These are phyloP conservation scores for Nansenia antarctica DNA, from an alignment of 2,113 vertebrate species.

Conservation along the genomic window DNA sequence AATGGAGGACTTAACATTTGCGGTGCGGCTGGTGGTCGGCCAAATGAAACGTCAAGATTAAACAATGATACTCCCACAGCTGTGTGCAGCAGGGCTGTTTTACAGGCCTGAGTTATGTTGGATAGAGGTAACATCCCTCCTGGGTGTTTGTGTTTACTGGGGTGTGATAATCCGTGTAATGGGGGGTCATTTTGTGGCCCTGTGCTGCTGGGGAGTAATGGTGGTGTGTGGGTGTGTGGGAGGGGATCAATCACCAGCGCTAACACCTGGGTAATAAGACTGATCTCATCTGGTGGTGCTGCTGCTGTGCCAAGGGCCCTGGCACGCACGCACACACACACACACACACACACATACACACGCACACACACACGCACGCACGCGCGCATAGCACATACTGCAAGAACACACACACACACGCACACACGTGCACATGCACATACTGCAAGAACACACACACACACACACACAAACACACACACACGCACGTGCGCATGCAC, in stretches of 20 bases:
- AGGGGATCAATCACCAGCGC: background rate
- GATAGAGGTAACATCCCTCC: no score
- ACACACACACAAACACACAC: no score
- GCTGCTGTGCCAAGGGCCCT: background rate
- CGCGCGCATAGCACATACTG: no score
- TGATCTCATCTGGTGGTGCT: background rate
- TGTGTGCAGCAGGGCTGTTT: background rate
- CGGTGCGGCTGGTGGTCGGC: background rate
- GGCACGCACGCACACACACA: background rate
- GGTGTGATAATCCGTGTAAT: background rate
- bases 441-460: no score
- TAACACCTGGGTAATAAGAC: background rate
- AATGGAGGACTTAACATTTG: background rate
- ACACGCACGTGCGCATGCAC: no score
- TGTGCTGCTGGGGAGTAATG: background rate
- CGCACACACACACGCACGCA: no score
- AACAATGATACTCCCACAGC: background rate
- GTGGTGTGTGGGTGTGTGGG: background rate
- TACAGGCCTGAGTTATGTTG: slow-evolving; percentile 1
- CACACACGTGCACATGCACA: no score
- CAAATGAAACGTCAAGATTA: slow-evolving; percentile 31
- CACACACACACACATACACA: background rate
- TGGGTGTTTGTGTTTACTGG: slow-evolving; percentile 2
- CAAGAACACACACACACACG: no score
- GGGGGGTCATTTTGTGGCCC: background rate